A percentile compares a stretch with the other conserved stretches of the same genome.
Conservation (phyloP, 2,797 vertebrate genomes). For the Gobionotothen gibberifrons region DNA sequence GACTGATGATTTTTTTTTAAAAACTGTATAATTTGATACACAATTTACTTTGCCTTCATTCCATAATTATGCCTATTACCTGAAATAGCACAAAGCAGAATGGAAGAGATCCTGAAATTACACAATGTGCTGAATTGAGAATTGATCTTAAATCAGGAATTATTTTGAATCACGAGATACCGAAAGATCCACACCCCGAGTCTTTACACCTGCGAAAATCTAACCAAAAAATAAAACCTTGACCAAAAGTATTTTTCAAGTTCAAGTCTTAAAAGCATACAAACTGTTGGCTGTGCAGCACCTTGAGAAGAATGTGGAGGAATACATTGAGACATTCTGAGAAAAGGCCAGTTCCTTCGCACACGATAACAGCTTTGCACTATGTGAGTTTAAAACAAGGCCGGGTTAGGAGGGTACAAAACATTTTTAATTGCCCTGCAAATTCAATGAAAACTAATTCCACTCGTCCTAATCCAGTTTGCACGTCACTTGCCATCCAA, state of each 20-base stretch:
- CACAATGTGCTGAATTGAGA: too few species aligned
- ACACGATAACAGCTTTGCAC: slow-evolving; percentile 17
- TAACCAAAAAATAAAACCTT: not conserved
- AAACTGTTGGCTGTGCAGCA: slow-evolving; percentile 12
- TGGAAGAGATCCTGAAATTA: too few species aligned
- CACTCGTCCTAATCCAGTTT: slow-evolving; percentile 42
- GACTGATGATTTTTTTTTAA: too few species aligned
- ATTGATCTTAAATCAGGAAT: too few species aligned
- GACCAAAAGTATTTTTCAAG: not conserved
- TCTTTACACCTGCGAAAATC: not conserved
- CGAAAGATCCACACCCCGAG: not conserved
- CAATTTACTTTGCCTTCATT: too few species aligned
- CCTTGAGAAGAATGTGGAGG: slow-evolving; percentile 7
- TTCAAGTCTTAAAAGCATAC: too few species aligned
- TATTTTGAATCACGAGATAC: too few species aligned
- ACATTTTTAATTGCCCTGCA: slow-evolving; percentile 58
- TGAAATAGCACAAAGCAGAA: too few species aligned
- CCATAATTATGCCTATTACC: too few species aligned
- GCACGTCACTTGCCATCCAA: slow-evolving; percentile 49
- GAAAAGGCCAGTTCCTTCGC: not conserved
- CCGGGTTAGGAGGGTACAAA: slow-evolving; percentile 12
- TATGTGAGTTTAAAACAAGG: slow-evolving; percentile 40
- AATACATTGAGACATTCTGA: slow-evolving; percentile 12
- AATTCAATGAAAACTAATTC: slow-evolving; percentile 59
- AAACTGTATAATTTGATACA: too few species aligned